Evolutionary conservation across 2,797 vertebrate species (phyloP).

Genomic region (Serranus cabrilla): DNA sequence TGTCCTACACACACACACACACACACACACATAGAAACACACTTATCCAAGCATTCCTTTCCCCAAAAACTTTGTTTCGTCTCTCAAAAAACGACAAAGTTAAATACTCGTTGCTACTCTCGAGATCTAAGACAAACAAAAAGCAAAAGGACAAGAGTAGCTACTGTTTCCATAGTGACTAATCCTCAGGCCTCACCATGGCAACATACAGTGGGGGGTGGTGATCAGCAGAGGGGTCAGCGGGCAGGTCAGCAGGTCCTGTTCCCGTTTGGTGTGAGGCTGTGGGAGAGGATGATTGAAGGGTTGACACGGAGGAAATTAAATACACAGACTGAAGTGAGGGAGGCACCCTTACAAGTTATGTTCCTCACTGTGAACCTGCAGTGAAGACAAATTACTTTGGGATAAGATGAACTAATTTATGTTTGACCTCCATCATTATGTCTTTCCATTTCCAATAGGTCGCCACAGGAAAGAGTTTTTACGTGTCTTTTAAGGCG

Average conservation of each 20-base stretch:
- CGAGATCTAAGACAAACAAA: conserved; percentile 65
- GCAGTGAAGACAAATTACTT: conserved; percentile 59
- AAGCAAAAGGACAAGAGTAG: conserved; percentile 57
- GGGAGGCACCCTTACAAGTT: too few species aligned
- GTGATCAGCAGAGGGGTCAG: conserved; percentile 61
- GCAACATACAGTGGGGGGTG: conserved; percentile 59
- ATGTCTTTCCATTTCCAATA: not conserved
- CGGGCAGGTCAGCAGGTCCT: conserved; percentile 68
- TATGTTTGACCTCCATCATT: conserved; percentile 4
- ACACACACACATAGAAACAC: conserved; percentile 13
- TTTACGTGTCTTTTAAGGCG: too few species aligned
- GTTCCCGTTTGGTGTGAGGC: conserved; percentile 49
- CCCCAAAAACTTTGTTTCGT: conserved; percentile 56
- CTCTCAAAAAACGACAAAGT: conserved; percentile 49
- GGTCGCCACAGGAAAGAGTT: too few species aligned
- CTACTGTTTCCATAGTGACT: conserved; percentile 82
- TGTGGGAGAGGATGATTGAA: conserved; percentile 64
- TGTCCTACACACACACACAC: conserved; percentile 16
- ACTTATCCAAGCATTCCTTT: conserved; percentile 56
- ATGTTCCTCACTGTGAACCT: conserved; percentile 56
- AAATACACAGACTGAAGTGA: conserved; percentile 12
- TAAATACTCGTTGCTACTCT: conserved; percentile 46
- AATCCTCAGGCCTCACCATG: conserved; percentile 74
- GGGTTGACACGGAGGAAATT: conserved; percentile 44
- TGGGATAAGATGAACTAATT: conserved; percentile 4